Conservation (phyloP, 2,113 vertebrate species). For the Microtus ochrogaster region DNA sequence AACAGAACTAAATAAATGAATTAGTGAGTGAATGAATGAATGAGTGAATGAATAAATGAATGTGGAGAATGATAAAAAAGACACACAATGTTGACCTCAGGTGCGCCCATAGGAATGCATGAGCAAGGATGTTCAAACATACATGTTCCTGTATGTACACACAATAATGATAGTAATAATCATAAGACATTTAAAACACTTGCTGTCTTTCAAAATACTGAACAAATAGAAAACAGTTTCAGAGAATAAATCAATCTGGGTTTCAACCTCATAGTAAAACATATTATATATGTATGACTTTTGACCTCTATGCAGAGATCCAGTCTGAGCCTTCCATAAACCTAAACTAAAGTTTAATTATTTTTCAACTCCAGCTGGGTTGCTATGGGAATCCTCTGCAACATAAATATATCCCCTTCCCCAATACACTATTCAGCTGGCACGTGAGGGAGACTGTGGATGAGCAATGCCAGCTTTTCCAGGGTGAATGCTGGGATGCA, state of each 20-base stretch:
- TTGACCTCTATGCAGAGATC: not conserved
- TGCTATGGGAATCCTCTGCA: constrained; percentile 47
- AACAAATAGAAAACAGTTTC: not conserved
- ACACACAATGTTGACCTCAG: not conserved
- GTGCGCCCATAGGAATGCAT: not conserved
- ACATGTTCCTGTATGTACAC: not conserved
- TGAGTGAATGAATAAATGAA: not conserved
- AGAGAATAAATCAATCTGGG: not conserved
- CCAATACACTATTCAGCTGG: not conserved
- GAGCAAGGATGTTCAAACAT: not conserved
- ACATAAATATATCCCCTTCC: constrained; percentile 55
- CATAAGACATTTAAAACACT: not conserved
- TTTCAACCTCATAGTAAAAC: not conserved
- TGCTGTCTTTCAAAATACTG: not conserved
- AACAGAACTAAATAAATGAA: not conserved
- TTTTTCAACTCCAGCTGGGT: constrained; percentile 50
- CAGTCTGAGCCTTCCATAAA: not conserved
- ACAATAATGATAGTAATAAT: not conserved
- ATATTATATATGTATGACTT: not conserved
- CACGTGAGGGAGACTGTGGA: not conserved
- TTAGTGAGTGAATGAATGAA: not conserved
- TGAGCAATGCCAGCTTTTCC: constrained; percentile 4
- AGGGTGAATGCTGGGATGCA: not conserved
- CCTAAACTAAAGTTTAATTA: constrained; percentile 43
- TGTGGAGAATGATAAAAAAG: not conserved